Base-by-base conservation (phyloP, 2,797 vertebrate species). In the Cichlasoma orientale region DNA sequence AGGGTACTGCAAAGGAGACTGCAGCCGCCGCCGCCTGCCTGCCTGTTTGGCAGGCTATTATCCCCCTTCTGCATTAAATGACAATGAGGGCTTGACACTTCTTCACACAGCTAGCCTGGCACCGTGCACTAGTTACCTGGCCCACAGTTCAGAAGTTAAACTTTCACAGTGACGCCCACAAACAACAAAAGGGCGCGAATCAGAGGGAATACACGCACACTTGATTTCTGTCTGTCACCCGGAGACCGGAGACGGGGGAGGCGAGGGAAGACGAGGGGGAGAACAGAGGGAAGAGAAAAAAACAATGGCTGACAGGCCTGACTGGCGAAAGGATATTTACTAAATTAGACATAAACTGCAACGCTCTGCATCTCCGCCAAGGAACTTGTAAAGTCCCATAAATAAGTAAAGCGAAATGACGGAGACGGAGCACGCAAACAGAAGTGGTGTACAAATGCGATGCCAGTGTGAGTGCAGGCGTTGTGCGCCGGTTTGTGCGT, bases 341-440 rank as follows among this genome's bases (percentile, higher is more conserved):
- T 94, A 95, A 95, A 96, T 95, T 94, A 94, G 95, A 95, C 94
- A 93, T 95, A 95, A 95, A 95, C 92, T 94, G 95, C 94, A 92
- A 77, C 61, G 90, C 91, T 89, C 92, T 86, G 94, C 94, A 94
- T 94, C 94, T 95, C 91, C 85, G 82, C 92, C 92, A 88, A 90
- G 90, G 88, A 95, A 94, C 92, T 93, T 91, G 94, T 92, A 93
- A 94, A 92, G 87, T 92, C 92, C 92, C 90, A 95, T 95, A 91
- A 95, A 96, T 96, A 95, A 95, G 93, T 95, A 85, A 93, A 82
- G 73, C 88, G 47, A 91, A 92, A 92, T 59, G 92, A 92, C 90
- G 86, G 88, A 93, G 92, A 93, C 7, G 74, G 88, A 88, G 93
- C 91, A 86, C 88, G 88, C 92, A 93, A 93, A 94, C 93, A 91